A percentile compares a stretch with the other conserved stretches of the same genome.
These are phyloP conservation scores for Myodes glareolus DNA, from an alignment of 2,113 vertebrate genomes.

Conservation along the genomic window DNA sequence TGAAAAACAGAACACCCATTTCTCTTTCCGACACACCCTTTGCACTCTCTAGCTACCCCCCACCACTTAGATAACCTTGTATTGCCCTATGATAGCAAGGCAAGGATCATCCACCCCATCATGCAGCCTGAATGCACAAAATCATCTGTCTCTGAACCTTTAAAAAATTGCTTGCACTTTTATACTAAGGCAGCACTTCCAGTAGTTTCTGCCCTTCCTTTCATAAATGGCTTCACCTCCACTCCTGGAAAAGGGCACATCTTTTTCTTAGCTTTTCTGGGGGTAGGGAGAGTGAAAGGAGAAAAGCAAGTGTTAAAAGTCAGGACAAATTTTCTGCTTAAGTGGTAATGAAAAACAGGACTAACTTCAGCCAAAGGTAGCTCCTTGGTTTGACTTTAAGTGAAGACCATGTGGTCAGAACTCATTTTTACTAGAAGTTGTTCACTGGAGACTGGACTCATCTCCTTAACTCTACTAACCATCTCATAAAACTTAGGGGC, in stretches of 20 bases:
- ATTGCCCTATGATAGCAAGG: background rate
- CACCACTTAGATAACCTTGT: background rate
- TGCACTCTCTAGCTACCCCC: constrained; percentile 64
- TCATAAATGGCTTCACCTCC: constrained; percentile 92
- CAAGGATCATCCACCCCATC: background rate
- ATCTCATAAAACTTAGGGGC: constrained; percentile 91
- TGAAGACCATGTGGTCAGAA: constrained; percentile 8
- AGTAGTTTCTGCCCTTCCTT: constrained; percentile 87
- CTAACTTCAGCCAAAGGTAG: constrained; percentile 14
- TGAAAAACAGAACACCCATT: constrained; percentile 85
- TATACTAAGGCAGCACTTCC: constrained; percentile 88
- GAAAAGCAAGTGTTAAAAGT: background rate
- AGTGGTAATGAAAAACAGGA: background rate
- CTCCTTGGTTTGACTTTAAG: constrained; percentile 25
- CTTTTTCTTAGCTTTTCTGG: constrained; percentile 68
- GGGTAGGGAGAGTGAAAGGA: background rate
- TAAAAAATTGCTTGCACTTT: constrained; percentile 48
- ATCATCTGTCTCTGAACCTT: constrained; percentile 21
- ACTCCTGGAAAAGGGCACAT: constrained; percentile 95
- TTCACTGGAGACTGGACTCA: background rate
- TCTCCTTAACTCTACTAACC: constrained; percentile 61
- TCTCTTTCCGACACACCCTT: constrained; percentile 12
- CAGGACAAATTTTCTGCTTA: background rate
- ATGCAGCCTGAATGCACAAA: background rate
- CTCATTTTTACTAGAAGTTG: constrained; percentile 38